Evolutionary conservation across 2,113 vertebrate genomes (phyloP), one percentile per base, ranked within the genome.

Genomic region (Gymnobelideus leadbeateri): DNA sequence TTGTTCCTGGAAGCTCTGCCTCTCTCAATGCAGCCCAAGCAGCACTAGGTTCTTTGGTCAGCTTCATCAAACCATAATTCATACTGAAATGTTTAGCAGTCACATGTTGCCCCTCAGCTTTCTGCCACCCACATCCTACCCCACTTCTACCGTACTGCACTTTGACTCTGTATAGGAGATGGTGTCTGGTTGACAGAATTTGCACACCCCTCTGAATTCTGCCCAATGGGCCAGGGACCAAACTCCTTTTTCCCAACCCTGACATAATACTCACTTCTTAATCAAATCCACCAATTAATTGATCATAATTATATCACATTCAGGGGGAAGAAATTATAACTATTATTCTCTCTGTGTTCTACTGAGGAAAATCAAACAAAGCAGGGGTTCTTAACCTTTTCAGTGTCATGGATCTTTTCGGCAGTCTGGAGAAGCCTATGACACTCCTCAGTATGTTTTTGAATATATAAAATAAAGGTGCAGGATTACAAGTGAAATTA

Each of bases 241-340:
- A 3, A 12, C 19, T 91, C 50, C n/a, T 92, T 84, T 84, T 53
- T 90, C 92, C 37, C n/a, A 96, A 23, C 89, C 93, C 50, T 94
- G 53, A 28, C 57, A 84, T n/a, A 89, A 94, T 7, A 3, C 24
- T 95, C 53, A 89, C 91, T 90, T 92, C 89, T 68, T 52, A 57
- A 77, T 53, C 16, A 47, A 47, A 92, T 46, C 55, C 94, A 95
- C 94, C 91, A 94, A 84, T 90, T 94, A 94, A 96, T 95, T 96
- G 94, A 84, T 94, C 95, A 68, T 94, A 50, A 94, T 96, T 91
- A 84, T 4, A 51, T 51, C 37, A 89, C 90, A 94, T 92, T 77
- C 9, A 61, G 52, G 68, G 52, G 55, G 95, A 3, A 37, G 19
- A 84, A 84, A 43, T 6, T 2, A 77, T 84, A 77, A 77, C 61